Base-by-base conservation (phyloP, 1,140 invertebrate genomes). In the Mamestra configurata region DNA sequence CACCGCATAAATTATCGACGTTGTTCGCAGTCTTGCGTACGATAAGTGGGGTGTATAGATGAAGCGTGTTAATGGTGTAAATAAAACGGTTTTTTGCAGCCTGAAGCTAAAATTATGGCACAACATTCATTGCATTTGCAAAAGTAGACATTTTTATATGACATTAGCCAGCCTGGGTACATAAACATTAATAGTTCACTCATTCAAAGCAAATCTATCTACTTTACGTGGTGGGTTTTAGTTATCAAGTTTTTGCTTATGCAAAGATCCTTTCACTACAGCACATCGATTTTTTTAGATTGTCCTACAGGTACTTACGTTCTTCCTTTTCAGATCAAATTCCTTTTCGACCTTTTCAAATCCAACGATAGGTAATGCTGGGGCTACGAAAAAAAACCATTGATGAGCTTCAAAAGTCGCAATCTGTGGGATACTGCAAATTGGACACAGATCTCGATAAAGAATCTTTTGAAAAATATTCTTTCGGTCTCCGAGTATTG, bases 1-100 rank as follows among this genome's bases (percentile, higher is more conserved):
- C 79, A 79, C 82, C 55, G 79, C 83, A 86, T 87, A 86, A 90
- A 88, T 91, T 88, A 89, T 86, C 55, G 79, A 55, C 77, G 73
- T 79, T 81, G 66, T 77, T 82, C 73, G 71, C 82, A 66, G 70
- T 68, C 37, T 61, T 76, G 73, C 57, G 57, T 61, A n/a, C 57
- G 73, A 76, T 76, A 76, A 76, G 37, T 43, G 73, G 20, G 18
- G 27, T 61, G 40, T 59, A 31, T 35, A 61, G 43, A 76, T 49
- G 55, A 76, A 59, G n/a, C 22, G 43, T 64, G 55, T 76, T 64
- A 76, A 76, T 76, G 73, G 55, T 43, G 71, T 43, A 59, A 22
- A 24, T 59, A 53, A 37, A 57, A 46, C 37, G 18, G 6, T 61
- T 31, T 49, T 49, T 15, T 49, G 43, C 53, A 55, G n/a, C 20